Conservation (phyloP, 2,113 vertebrate genomes). For the Vidua macroura region DNA sequence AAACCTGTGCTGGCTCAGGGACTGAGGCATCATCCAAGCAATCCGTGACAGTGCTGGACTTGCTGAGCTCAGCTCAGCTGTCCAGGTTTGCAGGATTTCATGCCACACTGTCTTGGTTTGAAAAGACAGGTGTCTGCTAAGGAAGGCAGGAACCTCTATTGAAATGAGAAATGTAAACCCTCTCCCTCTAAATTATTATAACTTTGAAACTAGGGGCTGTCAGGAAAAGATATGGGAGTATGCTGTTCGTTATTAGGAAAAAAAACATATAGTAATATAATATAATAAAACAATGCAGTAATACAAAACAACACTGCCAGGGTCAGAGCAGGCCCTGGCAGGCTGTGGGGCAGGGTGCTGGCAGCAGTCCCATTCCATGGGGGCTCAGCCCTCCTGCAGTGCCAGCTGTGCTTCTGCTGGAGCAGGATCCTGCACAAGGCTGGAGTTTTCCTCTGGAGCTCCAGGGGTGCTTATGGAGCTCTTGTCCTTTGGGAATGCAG, state of each 20-base stretch:
- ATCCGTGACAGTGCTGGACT: not conserved
- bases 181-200: not conserved
- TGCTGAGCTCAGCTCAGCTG: not conserved
- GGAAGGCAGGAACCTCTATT: not conserved
- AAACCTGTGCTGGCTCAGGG: not conserved
- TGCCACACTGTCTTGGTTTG: not conserved
- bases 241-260: not conserved
- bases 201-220: not conserved
- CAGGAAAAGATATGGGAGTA: not conserved
- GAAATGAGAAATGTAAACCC: not conserved
- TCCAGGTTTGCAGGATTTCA: not conserved
- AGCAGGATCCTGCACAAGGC: not conserved
- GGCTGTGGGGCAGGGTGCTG: too few species aligned
- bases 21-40: not conserved
- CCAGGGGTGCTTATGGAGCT: too few species aligned
- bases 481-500: too few species aligned
- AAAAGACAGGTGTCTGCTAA: not conserved
- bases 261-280: too few species aligned
- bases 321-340: not conserved
- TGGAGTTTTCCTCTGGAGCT: not conserved
- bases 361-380: too few species aligned
- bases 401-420: too few species aligned
- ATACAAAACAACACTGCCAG: not conserved
- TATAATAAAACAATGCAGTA: not conserved
- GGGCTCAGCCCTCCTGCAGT: too few species aligned